These are phyloP conservation scores for Bambusicola thoracicus DNA, from an alignment of 2,113 vertebrate species.

Conservation along the genomic window DNA sequence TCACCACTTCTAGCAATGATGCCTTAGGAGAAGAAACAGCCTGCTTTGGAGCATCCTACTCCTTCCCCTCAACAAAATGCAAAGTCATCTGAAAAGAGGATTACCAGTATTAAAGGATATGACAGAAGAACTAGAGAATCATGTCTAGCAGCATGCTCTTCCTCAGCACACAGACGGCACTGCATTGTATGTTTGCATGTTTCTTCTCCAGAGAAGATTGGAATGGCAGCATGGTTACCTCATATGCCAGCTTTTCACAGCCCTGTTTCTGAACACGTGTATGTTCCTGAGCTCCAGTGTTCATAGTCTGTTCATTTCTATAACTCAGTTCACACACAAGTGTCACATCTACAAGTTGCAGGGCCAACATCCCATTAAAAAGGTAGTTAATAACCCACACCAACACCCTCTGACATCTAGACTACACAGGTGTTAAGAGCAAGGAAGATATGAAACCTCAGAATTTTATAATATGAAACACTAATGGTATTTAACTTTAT, in stretches of 20 bases:
- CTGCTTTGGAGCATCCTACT: background rate
- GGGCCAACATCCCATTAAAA: background rate
- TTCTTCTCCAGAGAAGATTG: background rate
- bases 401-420: background rate
- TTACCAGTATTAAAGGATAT: background rate
- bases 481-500: background rate
- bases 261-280: background rate
- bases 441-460: background rate
- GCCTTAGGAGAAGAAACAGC: background rate
- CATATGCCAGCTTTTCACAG: background rate
- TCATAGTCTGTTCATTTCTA: background rate
- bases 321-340: background rate
- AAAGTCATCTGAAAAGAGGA: background rate
- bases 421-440: background rate
- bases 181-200: accelerated
- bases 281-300: background rate
- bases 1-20: background rate
- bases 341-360: background rate
- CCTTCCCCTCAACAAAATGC: background rate
- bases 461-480: background rate
- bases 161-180: background rate
- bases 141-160: background rate
- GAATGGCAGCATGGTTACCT: background rate
- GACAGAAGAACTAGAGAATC: background rate
- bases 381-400: background rate